A percentile compares a stretch with the other conserved stretches of the same genome.
Evolutionary conservation across 2,113 vertebrate genomes (phyloP).

Genomic region (Crotalus tigris): DNA sequence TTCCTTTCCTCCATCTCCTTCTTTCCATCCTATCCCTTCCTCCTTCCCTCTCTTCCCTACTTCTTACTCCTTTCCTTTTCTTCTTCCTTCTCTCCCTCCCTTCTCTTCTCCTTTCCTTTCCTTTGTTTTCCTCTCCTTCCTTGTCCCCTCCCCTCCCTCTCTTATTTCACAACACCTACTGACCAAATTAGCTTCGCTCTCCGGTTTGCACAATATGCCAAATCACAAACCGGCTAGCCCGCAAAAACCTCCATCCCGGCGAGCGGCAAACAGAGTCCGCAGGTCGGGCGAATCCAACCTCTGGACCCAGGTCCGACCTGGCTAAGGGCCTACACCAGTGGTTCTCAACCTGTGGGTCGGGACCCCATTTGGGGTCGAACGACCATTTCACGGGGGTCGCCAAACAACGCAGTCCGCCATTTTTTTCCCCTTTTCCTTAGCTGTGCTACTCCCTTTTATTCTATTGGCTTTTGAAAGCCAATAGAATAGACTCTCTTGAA

Average conservation of each 20-base stretch:
- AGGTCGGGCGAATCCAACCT: not conserved
- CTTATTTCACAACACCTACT: not conserved
- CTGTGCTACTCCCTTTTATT: too few species aligned
- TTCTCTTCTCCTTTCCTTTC: too few species aligned
- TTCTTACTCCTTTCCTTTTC: rapidly evolving
- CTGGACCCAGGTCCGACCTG: not conserved
- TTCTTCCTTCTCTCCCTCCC: too few species aligned
- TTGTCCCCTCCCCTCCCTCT: not conserved
- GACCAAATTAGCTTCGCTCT: not conserved
- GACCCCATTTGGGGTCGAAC: too few species aligned
- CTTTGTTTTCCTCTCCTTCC: rapidly evolving
- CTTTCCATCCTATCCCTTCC: too few species aligned
- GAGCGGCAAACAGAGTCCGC: not conserved
- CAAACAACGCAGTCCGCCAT: too few species aligned
- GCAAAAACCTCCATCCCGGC: not conserved
- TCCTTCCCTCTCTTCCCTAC: rapidly evolving
- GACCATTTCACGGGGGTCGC: too few species aligned
- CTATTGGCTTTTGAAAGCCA: too few species aligned
- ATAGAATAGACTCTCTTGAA: too few species aligned
- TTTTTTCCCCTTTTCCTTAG: too few species aligned
- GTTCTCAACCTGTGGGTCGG: too few species aligned
- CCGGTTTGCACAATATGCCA: not conserved
- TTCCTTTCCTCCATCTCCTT: rapidly evolving
- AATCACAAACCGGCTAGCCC: not conserved
- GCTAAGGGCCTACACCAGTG: too few species aligned